phyloP scores from a whole-genome alignment of 1,140 invertebrate genomes.

The Laupala kohalensis region DNA sequence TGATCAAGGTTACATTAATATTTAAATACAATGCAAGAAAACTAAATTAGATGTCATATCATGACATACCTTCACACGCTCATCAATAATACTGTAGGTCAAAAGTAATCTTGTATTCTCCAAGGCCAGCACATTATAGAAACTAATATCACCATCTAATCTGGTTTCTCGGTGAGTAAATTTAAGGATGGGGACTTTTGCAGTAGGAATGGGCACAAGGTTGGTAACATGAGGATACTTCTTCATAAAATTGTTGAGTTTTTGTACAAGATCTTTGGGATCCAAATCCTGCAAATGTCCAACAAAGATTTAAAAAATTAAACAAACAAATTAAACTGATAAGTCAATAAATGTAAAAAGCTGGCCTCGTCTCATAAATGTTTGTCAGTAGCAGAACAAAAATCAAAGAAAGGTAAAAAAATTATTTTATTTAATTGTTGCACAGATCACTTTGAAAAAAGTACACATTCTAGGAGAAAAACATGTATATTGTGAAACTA shows the following conservation, averaged over 20 bases:
- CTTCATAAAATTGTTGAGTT: slow-evolving; percentile 28
- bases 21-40: no score
- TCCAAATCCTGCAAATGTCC: slow-evolving; percentile 15
- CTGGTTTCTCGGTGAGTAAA: slow-evolving; percentile 32
- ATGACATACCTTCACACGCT: slow-evolving; percentile 30
- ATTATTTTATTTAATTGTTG: no score
- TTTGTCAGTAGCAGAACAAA: no score
- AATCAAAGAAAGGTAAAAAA: no score
- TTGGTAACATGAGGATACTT: slow-evolving; percentile 28
- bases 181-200: slow-evolving; percentile 54
- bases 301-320: no score
- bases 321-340: no score
- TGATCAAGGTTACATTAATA: background rate
- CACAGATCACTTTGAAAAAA: no score
- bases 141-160: slow-evolving; percentile 45
- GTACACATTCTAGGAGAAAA: no score
- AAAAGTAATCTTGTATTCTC: slow-evolving; percentile 40
- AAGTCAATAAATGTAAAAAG: no score
- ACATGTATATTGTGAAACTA: no score
- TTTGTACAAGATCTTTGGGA: slow-evolving; percentile 22
- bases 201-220: slow-evolving; percentile 39
- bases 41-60: background rate
- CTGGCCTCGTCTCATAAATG: no score
- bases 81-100: slow-evolving; percentile 39
- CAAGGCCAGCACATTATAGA: slow-evolving; percentile 44